A percentile compares a stretch with the other conserved stretches of the same genome.
Conservation (phyloP, 2,888 invertebrate species). For the Drosophila pegasa region DNA sequence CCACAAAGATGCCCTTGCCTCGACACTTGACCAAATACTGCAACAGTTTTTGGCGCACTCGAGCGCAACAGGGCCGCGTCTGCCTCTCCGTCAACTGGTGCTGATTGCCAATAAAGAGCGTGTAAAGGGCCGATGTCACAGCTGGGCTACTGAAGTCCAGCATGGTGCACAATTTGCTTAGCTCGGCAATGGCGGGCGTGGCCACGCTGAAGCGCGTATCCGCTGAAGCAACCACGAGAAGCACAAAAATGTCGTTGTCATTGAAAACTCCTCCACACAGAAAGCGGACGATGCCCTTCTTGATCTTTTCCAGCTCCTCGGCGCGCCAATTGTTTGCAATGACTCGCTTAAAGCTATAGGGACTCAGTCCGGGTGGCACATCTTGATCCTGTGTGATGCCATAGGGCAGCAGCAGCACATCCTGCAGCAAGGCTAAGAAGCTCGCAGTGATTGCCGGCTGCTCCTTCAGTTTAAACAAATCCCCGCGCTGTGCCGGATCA, state of each 20-base stretch:
- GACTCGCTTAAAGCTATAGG: constrained; percentile 91
- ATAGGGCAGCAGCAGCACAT: constrained; percentile 92
- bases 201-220: constrained; percentile 96
- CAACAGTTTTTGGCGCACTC: constrained; percentile 93
- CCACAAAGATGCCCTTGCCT: constrained; percentile 90
- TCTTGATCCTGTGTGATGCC: constrained; percentile 81
- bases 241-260: constrained; percentile 90
- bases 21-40: constrained; percentile 92
- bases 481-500: constrained; percentile 87
- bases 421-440: constrained; percentile 91
- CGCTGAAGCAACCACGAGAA: constrained; percentile 93
- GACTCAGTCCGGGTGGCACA: constrained; percentile 92
- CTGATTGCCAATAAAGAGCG: constrained; percentile 87
- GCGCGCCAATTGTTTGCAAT: constrained; percentile 90
- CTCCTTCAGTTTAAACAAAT: constrained; percentile 89
- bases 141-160: constrained; percentile 91
- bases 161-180: constrained; percentile 90
- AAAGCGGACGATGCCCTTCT: constrained; percentile 93
- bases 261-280: constrained; percentile 91
- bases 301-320: constrained; percentile 93
- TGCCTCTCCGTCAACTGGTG: constrained; percentile 88
- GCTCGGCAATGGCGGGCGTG: constrained; percentile 93
- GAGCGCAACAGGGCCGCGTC: constrained; percentile 91
- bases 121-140: constrained; percentile 91
- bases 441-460: constrained; percentile 86